phyloP scores from a whole-genome alignment of 2,888 invertebrate genomes.

The Halocaridina rubra region DNA sequence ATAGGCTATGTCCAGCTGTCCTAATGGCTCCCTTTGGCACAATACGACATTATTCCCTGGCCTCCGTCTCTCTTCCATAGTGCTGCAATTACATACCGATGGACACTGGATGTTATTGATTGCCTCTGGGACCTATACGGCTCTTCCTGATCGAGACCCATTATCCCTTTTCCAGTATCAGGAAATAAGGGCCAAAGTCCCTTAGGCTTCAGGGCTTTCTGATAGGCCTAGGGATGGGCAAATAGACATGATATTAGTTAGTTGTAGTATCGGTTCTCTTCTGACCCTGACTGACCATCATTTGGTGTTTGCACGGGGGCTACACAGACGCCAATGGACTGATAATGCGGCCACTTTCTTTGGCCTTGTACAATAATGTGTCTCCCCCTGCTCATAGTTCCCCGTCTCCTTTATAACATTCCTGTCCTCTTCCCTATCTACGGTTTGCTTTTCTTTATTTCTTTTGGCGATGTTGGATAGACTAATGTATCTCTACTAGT shows the following conservation, averaged over 20 bases:
- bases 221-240: slow-evolving; percentile 10
- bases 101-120: slow-evolving; percentile 48
- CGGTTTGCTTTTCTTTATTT: too few relatives aligned
- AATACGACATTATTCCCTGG: slow-evolving; percentile 41
- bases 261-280: slow-evolving; percentile 21
- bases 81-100: slow-evolving; percentile 42
- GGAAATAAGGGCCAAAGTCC: neutral
- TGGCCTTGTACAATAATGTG: neutral
- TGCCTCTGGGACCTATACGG: neutral
- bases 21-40: slow-evolving; percentile 44
- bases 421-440: too few relatives aligned
- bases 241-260: slow-evolving; percentile 49
- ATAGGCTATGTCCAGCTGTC: slow-evolving; percentile 33
- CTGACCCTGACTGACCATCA: neutral
- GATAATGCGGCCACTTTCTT: neutral
- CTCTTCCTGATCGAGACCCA: neutral
- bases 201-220: neutral
- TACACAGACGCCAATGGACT: slow-evolving; percentile 9
- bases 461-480: too few relatives aligned
- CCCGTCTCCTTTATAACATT: neutral
- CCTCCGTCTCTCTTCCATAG: slow-evolving; percentile 18
- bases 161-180: neutral
- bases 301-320: slow-evolving; percentile 13
- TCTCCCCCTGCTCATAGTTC: neutral
- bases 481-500: neutral